phyloP scores from a whole-genome alignment of 2,888 invertebrate species.

The Falcaria lacertinaria region DNA sequence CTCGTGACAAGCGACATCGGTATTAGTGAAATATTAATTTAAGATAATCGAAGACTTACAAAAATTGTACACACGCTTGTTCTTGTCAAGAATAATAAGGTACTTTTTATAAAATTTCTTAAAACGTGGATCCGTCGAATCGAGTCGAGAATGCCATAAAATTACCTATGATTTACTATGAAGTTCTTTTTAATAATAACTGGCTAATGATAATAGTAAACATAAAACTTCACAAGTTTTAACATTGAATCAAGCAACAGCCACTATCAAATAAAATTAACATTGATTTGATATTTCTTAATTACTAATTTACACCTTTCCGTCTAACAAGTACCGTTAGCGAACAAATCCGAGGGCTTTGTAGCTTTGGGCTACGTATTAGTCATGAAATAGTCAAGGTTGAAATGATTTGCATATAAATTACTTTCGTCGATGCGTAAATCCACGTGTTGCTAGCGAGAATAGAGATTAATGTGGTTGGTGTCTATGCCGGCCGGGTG shows the following conservation, averaged over 20 bases:
- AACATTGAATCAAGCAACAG: not conserved
- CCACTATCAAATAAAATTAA: constrained; percentile 12
- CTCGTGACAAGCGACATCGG: constrained; percentile 60
- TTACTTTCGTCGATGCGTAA: constrained; percentile 73
- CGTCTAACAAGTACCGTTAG: constrained; percentile 41
- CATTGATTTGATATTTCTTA: constrained; percentile 15
- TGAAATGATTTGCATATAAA: constrained; percentile 77
- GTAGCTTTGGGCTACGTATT: constrained; percentile 54
- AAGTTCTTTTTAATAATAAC: not conserved
- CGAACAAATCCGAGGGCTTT: constrained; percentile 44
- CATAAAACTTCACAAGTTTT: not conserved
- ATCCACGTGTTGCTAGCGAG: constrained; percentile 75
- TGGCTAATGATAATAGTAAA: not conserved
- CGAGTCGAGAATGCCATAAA: not conserved
- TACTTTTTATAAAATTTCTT: too few relatives aligned
- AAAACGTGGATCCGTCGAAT: too few relatives aligned
- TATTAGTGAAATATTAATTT: constrained; percentile 63
- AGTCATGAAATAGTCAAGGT: constrained; percentile 72
- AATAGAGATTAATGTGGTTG: constrained; percentile 75
- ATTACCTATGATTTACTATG: not conserved
- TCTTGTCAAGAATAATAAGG: constrained; percentile 2
- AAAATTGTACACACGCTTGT: constrained; percentile 16
- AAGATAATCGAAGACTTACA: constrained; percentile 33
- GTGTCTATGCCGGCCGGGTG: constrained; percentile 63
- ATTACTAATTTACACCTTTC: constrained; percentile 39